Evolutionary conservation across 2,797 vertebrate genomes (phyloP).

Genomic region (Loriculus beryllinus): DNA sequence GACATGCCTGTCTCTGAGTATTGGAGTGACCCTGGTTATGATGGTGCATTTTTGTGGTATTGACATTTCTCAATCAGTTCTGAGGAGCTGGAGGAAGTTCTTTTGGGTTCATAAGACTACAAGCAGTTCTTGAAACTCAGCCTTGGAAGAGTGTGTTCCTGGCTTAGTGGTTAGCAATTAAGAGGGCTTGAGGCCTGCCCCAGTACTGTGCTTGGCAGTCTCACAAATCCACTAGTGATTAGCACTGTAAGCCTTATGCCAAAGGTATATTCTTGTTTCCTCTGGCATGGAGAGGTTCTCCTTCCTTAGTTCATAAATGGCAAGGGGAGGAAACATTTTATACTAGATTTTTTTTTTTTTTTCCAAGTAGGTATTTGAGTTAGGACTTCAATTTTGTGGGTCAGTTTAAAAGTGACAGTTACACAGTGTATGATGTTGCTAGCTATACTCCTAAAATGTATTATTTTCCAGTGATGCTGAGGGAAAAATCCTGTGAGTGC

Average conservation of each 20-base stretch:
- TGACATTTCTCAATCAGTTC: not conserved
- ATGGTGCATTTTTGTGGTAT: slow-evolving; percentile 3
- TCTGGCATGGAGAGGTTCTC: not conserved
- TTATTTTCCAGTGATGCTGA: not conserved
- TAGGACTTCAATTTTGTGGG: not conserved
- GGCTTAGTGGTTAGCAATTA: not conserved
- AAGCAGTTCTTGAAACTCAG: not conserved
- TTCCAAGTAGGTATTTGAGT: not conserved
- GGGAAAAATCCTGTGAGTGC: not conserved
- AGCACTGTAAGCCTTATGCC: not conserved
- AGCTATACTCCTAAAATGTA: not conserved
- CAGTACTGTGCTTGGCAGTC: not conserved
- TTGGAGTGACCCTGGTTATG: not conserved
- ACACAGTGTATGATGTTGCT: not conserved
- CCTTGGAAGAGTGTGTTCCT: not conserved
- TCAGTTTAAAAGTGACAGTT: not conserved
- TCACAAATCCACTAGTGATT: not conserved
- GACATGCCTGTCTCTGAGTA: not conserved
- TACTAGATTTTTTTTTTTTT: not conserved
- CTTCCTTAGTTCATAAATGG: not conserved
- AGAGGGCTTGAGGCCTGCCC: not conserved
- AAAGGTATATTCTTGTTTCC: slow-evolving; percentile 1
- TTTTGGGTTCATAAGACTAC: not conserved
- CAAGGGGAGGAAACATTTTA: not conserved
- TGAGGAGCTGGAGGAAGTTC: not conserved